A percentile compares a stretch with the other conserved stretches of the same genome.
These are phyloP conservation scores for Lethrus apterus DNA, from an alignment of 1,140 invertebrate species.

Conservation along the genomic window DNA sequence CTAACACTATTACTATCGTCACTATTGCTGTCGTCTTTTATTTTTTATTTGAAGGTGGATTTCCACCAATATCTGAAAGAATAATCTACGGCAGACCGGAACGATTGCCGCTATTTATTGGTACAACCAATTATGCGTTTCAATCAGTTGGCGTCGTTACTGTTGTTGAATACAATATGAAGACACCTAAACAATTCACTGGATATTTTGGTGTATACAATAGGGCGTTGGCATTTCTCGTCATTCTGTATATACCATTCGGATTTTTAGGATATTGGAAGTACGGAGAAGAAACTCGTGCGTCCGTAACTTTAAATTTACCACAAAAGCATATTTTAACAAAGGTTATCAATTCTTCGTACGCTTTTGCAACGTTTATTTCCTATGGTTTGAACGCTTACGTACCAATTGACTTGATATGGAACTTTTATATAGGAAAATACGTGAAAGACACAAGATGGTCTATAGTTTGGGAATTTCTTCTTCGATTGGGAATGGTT, in stretches of 20 bases:
- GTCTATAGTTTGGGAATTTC: constrained; percentile 2
- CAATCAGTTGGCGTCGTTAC: constrained; percentile 47
- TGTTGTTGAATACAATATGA: constrained; percentile 82
- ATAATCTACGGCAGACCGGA: neutral
- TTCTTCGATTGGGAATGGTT: neutral
- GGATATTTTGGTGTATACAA: constrained; percentile 69
- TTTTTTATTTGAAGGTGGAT: constrained; percentile 1
- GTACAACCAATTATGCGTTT: constrained; percentile 6
- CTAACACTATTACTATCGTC: neutral
- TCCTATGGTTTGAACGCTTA: neutral
- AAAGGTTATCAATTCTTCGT: neutral
- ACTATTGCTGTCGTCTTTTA: neutral
- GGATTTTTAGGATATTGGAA: constrained; percentile 75
- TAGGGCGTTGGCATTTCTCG: constrained; percentile 65
- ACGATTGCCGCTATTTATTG: constrained; percentile 5
- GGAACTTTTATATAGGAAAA: neutral
- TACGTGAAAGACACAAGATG: neutral
- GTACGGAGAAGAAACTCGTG: constrained; percentile 54
- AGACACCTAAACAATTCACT: constrained; percentile 63
- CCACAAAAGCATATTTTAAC: constrained; percentile 39
- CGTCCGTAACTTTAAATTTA: constrained; percentile 64
- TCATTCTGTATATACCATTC: constrained; percentile 59
- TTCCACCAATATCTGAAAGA: neutral
- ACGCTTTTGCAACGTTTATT: constrained; percentile 4
- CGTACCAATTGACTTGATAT: neutral